Base-by-base conservation (phyloP, 92 coral and sea anemone species). In the Zoanthus sansibaricus region DNA sequence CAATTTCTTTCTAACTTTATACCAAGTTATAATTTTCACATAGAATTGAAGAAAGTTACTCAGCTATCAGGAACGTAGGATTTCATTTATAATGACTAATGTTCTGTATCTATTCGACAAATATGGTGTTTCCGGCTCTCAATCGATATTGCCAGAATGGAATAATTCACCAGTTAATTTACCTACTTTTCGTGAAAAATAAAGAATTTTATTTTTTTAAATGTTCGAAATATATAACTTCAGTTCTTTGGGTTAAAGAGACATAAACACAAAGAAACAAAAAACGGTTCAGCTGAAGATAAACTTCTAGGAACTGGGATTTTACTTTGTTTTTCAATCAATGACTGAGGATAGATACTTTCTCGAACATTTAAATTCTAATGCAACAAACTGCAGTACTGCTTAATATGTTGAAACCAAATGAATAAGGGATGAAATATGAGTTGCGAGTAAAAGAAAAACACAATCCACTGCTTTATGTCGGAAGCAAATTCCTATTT, bases 131-230 rank as follows among this genome's bases (percentile, higher is more conserved):
- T 54, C 62, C 64, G 47, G 64, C 33, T 52, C 37, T 31, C 66
- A 55, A 17, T 1, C 68, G 67, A 76, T 80, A 80, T 68, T 80
- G 85, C 33, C 42, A 47, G 21, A 33, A 49, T 21, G 15, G 13
- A 42, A 42, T 61, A 20, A 11, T 47, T 31, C 59, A 20, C 42
- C 6, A 58, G 32, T 18, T 75, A 31, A n/a, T 58, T 56, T 42
- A 44, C 0, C 68, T 54, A 15, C 11, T 37, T 37, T 5, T 42
- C 84, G 61, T 62, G 56, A 79, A 79, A n/a, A 79, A 42, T 58
- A 61, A 51, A 64, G 72, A 18, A 61, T 48, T 79, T 62, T 44
- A 62, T 33, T 18, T 0, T 20, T 59, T 32, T 68, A 61, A 44
- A 46, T 7, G 9, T 4, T 79, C 14, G 72, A 79, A 37, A 54